Evolutionary conservation across 2,797 vertebrate species (phyloP).

Genomic region (Microcaecilia unicolor): DNA sequence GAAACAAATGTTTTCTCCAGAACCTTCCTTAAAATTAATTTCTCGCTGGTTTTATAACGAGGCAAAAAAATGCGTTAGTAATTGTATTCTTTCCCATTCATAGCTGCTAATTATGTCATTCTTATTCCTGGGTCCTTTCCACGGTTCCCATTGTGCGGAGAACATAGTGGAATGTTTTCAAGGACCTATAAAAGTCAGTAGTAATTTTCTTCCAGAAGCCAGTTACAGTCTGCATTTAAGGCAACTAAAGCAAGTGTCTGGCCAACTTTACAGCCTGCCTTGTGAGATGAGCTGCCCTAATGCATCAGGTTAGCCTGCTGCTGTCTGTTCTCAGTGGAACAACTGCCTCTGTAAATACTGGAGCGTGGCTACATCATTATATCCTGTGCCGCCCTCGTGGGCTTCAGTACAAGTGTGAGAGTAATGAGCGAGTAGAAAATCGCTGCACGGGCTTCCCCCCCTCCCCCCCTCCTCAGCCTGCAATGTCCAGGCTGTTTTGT

Average conservation of each 20-base stretch:
- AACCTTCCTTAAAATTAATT: too few species aligned
- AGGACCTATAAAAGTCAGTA: slow-evolving; percentile 23
- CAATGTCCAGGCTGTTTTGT: too few species aligned
- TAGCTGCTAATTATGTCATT: slow-evolving; percentile 21
- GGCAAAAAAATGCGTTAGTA: too few species aligned
- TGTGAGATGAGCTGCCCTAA: neutral
- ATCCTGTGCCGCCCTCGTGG: accelerated
- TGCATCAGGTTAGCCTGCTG: too few species aligned
- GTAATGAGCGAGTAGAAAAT: neutral
- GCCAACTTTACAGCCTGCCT: slow-evolving; percentile 11
- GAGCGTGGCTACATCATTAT: neutral
- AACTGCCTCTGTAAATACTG: neutral
- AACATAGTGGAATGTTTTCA: slow-evolving; percentile 27
- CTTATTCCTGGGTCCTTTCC: slow-evolving; percentile 13
- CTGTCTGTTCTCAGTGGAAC: neutral
- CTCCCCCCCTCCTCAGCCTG: too few species aligned
- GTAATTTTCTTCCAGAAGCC: slow-evolving; percentile 24
- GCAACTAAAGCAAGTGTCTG: too few species aligned
- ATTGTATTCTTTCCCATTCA: too few species aligned
- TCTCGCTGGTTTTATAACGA: too few species aligned
- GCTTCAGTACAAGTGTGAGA: neutral
- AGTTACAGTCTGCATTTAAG: slow-evolving; percentile 10
- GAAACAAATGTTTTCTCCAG: too few species aligned
- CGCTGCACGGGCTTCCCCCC: too few species aligned
- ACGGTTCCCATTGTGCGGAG: slow-evolving; percentile 24